These are phyloP conservation scores for Drosophila prostipennis DNA, from an alignment of 2,888 invertebrate genomes.

Conservation along the genomic window DNA sequence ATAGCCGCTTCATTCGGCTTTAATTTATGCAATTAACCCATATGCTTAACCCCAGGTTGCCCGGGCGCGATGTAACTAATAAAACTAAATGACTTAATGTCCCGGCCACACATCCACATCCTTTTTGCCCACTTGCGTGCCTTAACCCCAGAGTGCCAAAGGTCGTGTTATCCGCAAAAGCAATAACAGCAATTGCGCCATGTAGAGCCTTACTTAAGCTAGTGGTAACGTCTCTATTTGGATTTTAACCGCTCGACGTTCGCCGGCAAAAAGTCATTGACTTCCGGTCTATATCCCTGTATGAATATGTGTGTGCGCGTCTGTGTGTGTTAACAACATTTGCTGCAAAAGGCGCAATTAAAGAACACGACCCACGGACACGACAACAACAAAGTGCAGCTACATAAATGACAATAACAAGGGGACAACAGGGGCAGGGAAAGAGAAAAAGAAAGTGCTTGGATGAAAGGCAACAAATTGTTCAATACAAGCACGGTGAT, in stretches of 20 bases:
- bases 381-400: conserved; percentile 55
- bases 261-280: conserved; percentile 66
- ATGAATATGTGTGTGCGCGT: conserved; percentile 2
- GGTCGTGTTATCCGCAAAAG: conserved; percentile 69
- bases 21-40: conserved; percentile 80
- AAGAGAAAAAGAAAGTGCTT: conserved; percentile 2
- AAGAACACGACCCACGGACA: conserved; percentile 70
- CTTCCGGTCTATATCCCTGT: conserved; percentile 52
- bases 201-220: conserved; percentile 59
- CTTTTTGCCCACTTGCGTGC: conserved; percentile 54
- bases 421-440: conserved; percentile 1
- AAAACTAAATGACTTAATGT: conserved; percentile 79
- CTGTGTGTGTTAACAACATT: conserved; percentile 49
- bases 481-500: accelerated
- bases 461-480: neutral
- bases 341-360: conserved; percentile 70
- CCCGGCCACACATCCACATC: conserved; percentile 37
- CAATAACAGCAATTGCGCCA: conserved; percentile 35
- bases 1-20: conserved; percentile 51
- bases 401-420: conserved; percentile 50
- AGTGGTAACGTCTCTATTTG: conserved; percentile 74
- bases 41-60: conserved; percentile 67
- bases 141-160: conserved; percentile 63
- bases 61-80: conserved; percentile 55
- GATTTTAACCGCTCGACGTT: conserved; percentile 60